phyloP scores from a whole-genome alignment of 2,113 vertebrate species.

The Daubentonia madagascariensis region DNA sequence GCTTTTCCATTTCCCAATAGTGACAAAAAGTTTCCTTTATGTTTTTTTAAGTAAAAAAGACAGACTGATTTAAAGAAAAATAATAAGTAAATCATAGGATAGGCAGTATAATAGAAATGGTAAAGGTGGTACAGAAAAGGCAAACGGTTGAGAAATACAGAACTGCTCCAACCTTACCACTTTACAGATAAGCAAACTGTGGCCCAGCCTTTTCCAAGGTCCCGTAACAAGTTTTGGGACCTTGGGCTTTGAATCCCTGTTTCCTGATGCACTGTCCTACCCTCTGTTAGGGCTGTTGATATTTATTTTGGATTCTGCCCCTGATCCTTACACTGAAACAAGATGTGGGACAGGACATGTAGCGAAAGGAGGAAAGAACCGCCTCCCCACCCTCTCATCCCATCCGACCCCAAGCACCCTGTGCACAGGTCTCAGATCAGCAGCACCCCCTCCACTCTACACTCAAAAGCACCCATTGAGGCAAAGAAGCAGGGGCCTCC shows the following conservation, averaged over 20 bases:
- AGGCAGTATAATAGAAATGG: not conserved
- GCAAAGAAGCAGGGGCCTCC: fast-evolving
- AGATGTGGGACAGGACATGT: not conserved
- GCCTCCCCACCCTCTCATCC: not conserved
- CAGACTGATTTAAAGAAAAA: not conserved
- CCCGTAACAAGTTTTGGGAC: not conserved
- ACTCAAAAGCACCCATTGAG: not conserved
- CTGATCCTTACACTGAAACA: not conserved
- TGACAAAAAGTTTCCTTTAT: not conserved
- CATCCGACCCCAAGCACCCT: not conserved
- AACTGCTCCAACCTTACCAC: not conserved
- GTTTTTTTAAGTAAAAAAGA: not conserved
- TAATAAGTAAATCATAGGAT: too few species aligned
- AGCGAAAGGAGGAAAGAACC: not conserved
- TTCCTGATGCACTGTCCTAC: not conserved
- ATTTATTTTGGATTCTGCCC: not conserved
- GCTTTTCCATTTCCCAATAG: not conserved
- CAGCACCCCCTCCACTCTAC: not conserved
- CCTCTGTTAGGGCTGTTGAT: not conserved
- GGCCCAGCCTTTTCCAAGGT: not conserved
- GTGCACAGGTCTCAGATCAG: not conserved
- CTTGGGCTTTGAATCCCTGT: not conserved
- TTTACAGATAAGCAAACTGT: not conserved
- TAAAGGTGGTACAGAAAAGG: not conserved
- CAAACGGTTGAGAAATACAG: not conserved